Percentiles rank a stretch among this genome's conserved stretches.
phyloP scores from a whole-genome alignment of 1,140 invertebrate species.

The Formica selysi region DNA sequence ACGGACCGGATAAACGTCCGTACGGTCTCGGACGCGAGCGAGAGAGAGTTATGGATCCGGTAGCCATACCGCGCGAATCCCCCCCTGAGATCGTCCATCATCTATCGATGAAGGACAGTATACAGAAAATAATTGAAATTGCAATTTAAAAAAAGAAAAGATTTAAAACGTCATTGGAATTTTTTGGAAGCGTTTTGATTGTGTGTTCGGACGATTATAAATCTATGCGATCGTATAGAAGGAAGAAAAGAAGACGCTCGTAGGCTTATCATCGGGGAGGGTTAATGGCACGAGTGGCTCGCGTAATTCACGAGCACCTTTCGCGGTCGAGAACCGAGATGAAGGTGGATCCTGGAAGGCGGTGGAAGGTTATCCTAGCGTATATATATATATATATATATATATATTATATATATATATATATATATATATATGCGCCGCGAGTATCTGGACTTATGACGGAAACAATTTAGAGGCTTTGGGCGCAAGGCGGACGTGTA shows the following conservation, averaged over 20 bases:
- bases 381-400: slow-evolving; percentile 38
- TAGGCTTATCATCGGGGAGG: slow-evolving; percentile 74
- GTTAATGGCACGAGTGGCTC: slow-evolving; percentile 81
- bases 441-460: slow-evolving; percentile 87
- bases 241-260: neutral
- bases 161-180: neutral
- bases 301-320: slow-evolving; percentile 76
- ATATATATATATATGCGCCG: slow-evolving; percentile 80
- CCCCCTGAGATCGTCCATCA: slow-evolving; percentile 45
- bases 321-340: slow-evolving; percentile 40
- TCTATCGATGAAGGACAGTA: neutral
- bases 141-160: neutral
- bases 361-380: slow-evolving; percentile 82
- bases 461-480: slow-evolving; percentile 87
- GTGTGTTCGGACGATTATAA: neutral
- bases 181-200: neutral
- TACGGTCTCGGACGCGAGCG: slow-evolving; percentile 58
- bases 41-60: slow-evolving; percentile 70
- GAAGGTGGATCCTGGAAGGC: slow-evolving; percentile 61
- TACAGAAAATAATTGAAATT: neutral
- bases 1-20: slow-evolving; percentile 70
- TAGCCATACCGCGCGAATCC: slow-evolving; percentile 57
- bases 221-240: too few species aligned
- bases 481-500: slow-evolving; percentile 75
- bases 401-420: too few species aligned